phyloP scores from a whole-genome alignment of 2,888 invertebrate species.

The Sinopyrophorus schimmeli region DNA sequence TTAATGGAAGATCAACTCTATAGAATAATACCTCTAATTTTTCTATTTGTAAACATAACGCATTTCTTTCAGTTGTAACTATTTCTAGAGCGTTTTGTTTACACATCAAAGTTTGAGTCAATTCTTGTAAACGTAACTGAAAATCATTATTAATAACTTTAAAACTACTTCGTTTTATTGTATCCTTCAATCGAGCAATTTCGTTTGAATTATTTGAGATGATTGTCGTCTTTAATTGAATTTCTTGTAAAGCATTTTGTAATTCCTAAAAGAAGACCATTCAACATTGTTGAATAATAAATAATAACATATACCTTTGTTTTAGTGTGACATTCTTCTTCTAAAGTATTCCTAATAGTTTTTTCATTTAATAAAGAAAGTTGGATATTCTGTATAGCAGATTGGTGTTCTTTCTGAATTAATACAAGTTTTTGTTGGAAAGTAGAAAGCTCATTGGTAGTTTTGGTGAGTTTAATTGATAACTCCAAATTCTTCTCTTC shows the following conservation, averaged over 20 bases:
- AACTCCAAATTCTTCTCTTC: slow-evolving; percentile 54
- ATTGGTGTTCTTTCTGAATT: slow-evolving; percentile 52
- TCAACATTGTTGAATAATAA: neutral
- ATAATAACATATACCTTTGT: slow-evolving; percentile 38
- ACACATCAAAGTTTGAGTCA: slow-evolving; percentile 82
- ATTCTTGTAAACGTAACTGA: slow-evolving; percentile 58
- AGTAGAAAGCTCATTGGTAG: slow-evolving; percentile 55
- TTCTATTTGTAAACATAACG: slow-evolving; percentile 80
- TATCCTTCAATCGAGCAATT: slow-evolving; percentile 50
- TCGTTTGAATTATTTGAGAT: slow-evolving; percentile 53
- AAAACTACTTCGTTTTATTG: slow-evolving; percentile 49
- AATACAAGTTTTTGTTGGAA: slow-evolving; percentile 51
- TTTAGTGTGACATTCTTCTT: slow-evolving; percentile 54
- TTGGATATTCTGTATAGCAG: slow-evolving; percentile 50
- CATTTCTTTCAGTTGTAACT: slow-evolving; percentile 82
- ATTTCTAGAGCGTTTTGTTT: slow-evolving; percentile 86
- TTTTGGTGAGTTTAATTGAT: slow-evolving; percentile 56
- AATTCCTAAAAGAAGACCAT: slow-evolving; percentile 46
- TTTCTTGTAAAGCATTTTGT: slow-evolving; percentile 55
- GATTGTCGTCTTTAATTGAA: slow-evolving; percentile 52
- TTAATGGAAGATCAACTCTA: slow-evolving; percentile 5
- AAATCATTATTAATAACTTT: slow-evolving; percentile 59
- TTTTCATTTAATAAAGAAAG: slow-evolving; percentile 53
- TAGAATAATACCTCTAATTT: slow-evolving; percentile 66
- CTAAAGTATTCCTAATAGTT: slow-evolving; percentile 52